phyloP scores from a whole-genome alignment of 2,797 vertebrate genomes.

The Sitta carolinensis region DNA sequence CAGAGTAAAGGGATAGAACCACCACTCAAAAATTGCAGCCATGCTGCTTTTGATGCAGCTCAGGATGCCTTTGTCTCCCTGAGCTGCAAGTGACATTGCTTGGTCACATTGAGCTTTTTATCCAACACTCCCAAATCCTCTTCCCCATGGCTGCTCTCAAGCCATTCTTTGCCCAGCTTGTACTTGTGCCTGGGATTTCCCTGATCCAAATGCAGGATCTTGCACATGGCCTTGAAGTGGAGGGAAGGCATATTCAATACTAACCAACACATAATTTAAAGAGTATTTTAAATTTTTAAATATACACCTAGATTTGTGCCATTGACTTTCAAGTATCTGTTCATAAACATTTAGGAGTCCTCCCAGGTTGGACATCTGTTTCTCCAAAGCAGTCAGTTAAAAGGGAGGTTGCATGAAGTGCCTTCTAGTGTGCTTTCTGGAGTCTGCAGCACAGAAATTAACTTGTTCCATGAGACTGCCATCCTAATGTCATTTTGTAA shows the following conservation, averaged over 20 bases:
- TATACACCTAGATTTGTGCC: background rate
- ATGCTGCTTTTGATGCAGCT: background rate
- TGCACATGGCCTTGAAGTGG: background rate
- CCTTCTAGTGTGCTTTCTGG: background rate
- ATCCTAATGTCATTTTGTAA: background rate
- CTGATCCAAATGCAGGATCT: background rate
- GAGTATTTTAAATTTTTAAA: background rate
- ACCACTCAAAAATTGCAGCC: background rate
- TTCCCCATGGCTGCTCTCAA: fast-evolving
- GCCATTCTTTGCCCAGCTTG: background rate
- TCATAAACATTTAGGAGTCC: background rate
- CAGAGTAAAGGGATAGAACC: fast-evolving
- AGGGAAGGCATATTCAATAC: background rate
- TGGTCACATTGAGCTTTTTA: background rate
- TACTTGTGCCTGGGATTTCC: background rate
- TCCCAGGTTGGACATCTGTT: background rate
- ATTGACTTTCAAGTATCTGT: background rate
- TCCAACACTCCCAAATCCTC: background rate
- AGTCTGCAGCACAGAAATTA: background rate
- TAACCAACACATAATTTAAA: background rate
- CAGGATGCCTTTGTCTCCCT: background rate
- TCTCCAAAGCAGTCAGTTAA: background rate
- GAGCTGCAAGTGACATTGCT: background rate
- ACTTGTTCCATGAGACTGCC: background rate
- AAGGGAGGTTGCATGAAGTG: background rate